A percentile compares a stretch with the other conserved stretches of the same genome.
phyloP scores from a whole-genome alignment of 92 coral and sea anemone species.

The Zoanthus gigantus region DNA sequence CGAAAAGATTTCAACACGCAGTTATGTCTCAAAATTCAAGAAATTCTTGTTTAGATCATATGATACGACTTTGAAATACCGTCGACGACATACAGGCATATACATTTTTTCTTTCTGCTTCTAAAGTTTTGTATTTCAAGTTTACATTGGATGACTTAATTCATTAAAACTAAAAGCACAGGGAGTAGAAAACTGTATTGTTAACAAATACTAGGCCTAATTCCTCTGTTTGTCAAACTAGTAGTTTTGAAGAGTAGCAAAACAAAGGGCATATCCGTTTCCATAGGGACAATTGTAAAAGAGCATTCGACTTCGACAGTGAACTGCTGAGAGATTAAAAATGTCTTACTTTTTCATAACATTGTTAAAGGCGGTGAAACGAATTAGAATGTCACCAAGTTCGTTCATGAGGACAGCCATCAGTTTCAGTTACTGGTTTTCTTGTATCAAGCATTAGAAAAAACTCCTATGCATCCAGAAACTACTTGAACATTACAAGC shows the following conservation, averaged over 20 bases:
- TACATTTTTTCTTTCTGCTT: not conserved
- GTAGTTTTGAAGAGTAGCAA: not conserved
- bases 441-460: no score
- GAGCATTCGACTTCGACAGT: not conserved
- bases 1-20: not conserved
- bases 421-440: no score
- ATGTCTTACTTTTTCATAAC: not conserved
- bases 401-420: not conserved
- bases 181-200: not conserved
- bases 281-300: constrained; percentile 19
- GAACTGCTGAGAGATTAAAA: not conserved
- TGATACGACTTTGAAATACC: not conserved
- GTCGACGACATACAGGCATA: not conserved
- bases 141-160: constrained; percentile 17
- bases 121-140: not conserved
- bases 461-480: no score
- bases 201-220: not conserved
- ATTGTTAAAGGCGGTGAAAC: no score
- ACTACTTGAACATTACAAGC: no score
- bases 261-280: constrained; percentile 1
- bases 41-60: not conserved
- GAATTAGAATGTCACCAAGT: not conserved
- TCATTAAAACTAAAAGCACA: constrained; percentile 15
- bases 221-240: not conserved
- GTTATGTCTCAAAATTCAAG: not conserved